Evolutionary conservation across 2,113 vertebrate genomes (phyloP), one percentile per base, ranked within the genome.

Genomic region (Sturnus vulgaris): DNA sequence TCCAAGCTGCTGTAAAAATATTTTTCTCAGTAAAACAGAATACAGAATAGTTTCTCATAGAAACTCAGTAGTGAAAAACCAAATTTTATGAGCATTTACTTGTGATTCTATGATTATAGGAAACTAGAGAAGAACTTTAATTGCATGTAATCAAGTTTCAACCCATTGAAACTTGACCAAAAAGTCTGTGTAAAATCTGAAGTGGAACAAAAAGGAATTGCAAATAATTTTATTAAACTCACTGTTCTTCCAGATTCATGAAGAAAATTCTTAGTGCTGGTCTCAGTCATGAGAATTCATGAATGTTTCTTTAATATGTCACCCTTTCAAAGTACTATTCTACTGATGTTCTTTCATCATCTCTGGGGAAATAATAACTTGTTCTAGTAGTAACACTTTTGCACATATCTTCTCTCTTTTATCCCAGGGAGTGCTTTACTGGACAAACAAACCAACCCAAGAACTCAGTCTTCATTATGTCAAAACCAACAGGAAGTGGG

Each of bases 1-100:
- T 99, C 99, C 79, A 99, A 98, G 95, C 98, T 99, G 96, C 99
- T 99, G 94, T 86, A 97, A 97, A 94, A 68, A 96, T 49, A 97
- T n/a, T 97, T 59, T 52, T 92, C 61, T 95, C 71, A 75, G 44
- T 96, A 81, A 69, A 93, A 93, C 24, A 52, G 42, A 44, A 44
- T 44, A 44, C 18, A 44, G 42, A 44, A 44, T 44, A 44, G 42
- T 44, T 44, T 44, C 42, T 46, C 33, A 82, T 5, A 57, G 37
- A 79, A 95, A 91, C 60, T 35, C 52, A 7, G 18, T 30, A 59
- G 61, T 23, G 87, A 81, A 93, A 68, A 20, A 2, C 5, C 12
- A 92, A 70, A 40, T 6, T 84, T 79, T 63, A 23, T n/a, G 12
- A 66, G 17, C 17, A 10, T 76, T 63, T 72, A 56, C 37, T 79